Evolutionary conservation across 2,797 vertebrate species (phyloP), one percentile per base, ranked within the genome.

Genomic region (Brachyalestes nurse): DNA sequence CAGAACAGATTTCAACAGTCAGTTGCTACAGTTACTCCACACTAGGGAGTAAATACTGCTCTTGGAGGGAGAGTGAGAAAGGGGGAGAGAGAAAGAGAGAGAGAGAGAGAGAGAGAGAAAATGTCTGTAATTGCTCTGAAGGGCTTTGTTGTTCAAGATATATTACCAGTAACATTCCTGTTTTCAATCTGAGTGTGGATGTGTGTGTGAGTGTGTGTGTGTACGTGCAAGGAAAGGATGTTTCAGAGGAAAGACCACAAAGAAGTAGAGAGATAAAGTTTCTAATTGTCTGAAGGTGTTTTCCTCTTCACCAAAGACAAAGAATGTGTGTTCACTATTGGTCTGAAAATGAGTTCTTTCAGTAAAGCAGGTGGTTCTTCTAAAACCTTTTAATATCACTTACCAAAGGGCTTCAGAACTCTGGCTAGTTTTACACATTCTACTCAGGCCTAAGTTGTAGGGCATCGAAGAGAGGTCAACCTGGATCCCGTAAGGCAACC

Each of bases 1-100:
- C 89, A 82, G 73, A 86, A 82, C 83, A 83, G 83, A 89, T 89
- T 81, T 84, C 72, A 87, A 82, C 79, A 86, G 83, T 77, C 85
- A 82, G 83, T 84, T 86, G 84, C 83, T 83, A 65, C 80, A 85
- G 84, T 84, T 83, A 87, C 78, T 71, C 25, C 79, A 76, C 86
- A 87, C 82, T 13, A 61, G 82, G 83, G 81, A 88, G 78, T 84
- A 85, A 86, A 85, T 80, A 82, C 77, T 75, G 75, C 81, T 77
- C 86, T 86, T 84, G 82, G 75, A 86, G 75, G 45, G 10, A 70
- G 57, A 57, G 83, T 64, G 14, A 75, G 66, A 80, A 72, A 70
- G 17, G 73, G 75, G 70, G 73, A 38, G 53, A 79, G 61, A 79
- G 75, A 65, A 21, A 70, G 71, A 80, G 74, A 21, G 28, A 69